Base-by-base conservation (phyloP, 2,797 vertebrate species). In the Lacerta agilis region DNA sequence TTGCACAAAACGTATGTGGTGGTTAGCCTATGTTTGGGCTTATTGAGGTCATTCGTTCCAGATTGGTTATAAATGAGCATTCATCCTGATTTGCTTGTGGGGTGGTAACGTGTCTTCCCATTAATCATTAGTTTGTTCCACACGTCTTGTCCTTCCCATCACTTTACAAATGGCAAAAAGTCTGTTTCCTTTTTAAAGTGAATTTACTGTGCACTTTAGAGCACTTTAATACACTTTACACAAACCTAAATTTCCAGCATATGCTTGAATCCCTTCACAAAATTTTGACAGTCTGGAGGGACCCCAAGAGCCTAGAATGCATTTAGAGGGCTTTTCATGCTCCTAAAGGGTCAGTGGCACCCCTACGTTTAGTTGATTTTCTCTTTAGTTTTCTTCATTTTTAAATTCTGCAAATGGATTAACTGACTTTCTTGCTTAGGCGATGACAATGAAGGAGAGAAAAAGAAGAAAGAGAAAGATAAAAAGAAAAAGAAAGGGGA, bases 391-490 rank as follows among this genome's bases (percentile, higher is more conserved):
- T 20, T 83, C 33, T 71, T 38, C 5, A 90, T 36, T 55, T 7
- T 88, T 83, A 55, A 61, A 72, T 38, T 77, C 89, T 72, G 64
- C 58, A 3, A 11, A 2, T 88, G 1, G 86, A 36, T 61, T 61
- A 29, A 82, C 2, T 84, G 15, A 5, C 2, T 88, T 4, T 93
- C 90, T 89, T 69, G 17, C 9, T 64, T 88, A 95, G 92, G 93
- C 92, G 98, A 99, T 86, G 98, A 99, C 55, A 96, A 94, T 58
- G 98, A 99, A 66, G 98, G 98, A 0, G 98, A 99, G 93, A 99
- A 98, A 94, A 99, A 98, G 93, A 99, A 98, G 94, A 99, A 99
- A 97, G 99, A 99, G 95, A 99, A 99, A 87, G 98, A 98, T 82
- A 98, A 99, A 96, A 99, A 99, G 95, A 99, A 99, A 95, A 98